Evolutionary conservation across 2,888 invertebrate species (phyloP).

Genomic region (Euphydryas editha): DNA sequence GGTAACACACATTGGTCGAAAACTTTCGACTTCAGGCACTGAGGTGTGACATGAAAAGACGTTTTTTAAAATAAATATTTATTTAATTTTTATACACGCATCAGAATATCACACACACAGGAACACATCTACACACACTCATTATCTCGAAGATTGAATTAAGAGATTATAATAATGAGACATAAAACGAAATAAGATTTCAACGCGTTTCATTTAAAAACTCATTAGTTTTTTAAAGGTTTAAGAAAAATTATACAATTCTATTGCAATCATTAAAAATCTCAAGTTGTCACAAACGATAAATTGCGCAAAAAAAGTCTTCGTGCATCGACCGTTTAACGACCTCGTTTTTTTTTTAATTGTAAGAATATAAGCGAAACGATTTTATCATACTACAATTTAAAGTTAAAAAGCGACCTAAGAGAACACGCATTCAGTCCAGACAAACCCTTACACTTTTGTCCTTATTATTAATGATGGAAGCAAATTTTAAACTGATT

Average conservation of each 20-base stretch:
- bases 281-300: conserved; percentile 2
- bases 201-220: background rate
- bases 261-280: background rate
- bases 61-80: too few relatives aligned
- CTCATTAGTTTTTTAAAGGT: background rate
- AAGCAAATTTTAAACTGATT: too few relatives aligned
- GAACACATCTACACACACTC: background rate
- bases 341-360: conserved; percentile 24
- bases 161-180: background rate
- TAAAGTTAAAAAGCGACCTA: background rate
- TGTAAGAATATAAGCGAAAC: conserved; percentile 19
- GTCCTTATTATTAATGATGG: too few relatives aligned
- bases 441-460: too few relatives aligned
- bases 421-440: background rate
- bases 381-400: conserved; percentile 15
- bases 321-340: conserved; percentile 23
- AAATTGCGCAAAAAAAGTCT: conserved; percentile 4
- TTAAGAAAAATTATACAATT: background rate
- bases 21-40: too few relatives aligned
- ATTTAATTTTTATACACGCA: too few relatives aligned
- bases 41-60: too few relatives aligned
- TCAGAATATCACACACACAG: background rate
- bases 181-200: background rate
- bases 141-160: too few relatives aligned
- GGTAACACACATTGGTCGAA: too few relatives aligned